Evolutionary conservation across 2,888 invertebrate species (phyloP).

Genomic region (Unio pictorum): DNA sequence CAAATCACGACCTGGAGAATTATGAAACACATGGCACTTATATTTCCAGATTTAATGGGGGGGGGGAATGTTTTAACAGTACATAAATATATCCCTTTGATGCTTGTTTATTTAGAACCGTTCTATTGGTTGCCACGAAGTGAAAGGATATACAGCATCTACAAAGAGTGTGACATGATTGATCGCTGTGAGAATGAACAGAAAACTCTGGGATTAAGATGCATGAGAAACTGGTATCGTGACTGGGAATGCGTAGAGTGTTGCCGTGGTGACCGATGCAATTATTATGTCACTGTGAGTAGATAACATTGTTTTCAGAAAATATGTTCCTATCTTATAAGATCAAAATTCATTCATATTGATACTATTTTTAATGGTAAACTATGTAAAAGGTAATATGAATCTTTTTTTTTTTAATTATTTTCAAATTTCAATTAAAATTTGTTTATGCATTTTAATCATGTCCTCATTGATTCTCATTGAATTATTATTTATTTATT

Average conservation of each 20-base stretch:
- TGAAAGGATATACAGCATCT: slow-evolving; percentile 92
- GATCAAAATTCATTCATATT: too few relatives aligned
- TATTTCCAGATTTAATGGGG: too few relatives aligned
- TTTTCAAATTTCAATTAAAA: too few relatives aligned
- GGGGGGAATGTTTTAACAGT: not conserved
- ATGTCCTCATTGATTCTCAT: too few relatives aligned
- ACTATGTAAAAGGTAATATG: too few relatives aligned
- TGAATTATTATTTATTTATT: too few relatives aligned
- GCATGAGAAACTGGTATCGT: slow-evolving; percentile 80
- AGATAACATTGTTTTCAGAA: not conserved
- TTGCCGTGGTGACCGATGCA: slow-evolving; percentile 95
- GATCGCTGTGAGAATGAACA: slow-evolving; percentile 85
- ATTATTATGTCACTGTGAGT: slow-evolving; percentile 95
- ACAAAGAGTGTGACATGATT: slow-evolving; percentile 89
- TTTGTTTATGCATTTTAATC: too few relatives aligned
- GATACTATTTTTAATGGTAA: too few relatives aligned
- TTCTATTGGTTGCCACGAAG: slow-evolving; percentile 96
- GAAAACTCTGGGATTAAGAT: slow-evolving; percentile 59
- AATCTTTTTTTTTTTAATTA: too few relatives aligned
- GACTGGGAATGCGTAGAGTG: slow-evolving; percentile 98
- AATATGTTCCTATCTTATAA: too few relatives aligned
- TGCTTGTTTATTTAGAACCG: slow-evolving; percentile 76
- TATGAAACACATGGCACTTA: too few relatives aligned
- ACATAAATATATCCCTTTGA: not conserved
- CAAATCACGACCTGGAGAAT: too few relatives aligned